Evolutionary conservation across 2,888 invertebrate species (phyloP), one percentile per base, ranked within the genome.

Genomic region (Limnephilus marmoratus): DNA sequence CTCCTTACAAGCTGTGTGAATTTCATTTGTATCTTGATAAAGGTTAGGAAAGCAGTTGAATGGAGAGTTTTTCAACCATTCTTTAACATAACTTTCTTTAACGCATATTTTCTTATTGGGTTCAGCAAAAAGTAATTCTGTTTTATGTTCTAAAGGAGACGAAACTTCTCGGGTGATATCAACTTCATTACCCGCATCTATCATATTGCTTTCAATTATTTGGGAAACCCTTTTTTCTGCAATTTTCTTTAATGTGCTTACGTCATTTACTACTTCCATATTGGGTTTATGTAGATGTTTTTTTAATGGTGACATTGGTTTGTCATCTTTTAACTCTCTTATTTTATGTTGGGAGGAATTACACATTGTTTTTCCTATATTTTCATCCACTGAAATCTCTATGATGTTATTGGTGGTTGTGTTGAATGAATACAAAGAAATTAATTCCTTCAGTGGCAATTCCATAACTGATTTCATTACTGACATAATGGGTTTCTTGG

Each of bases 1-100:
- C 3, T 53, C 68, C 18, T 87, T 53, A 29, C 3, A 53, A 87
- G 29, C 31, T 53, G 31, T 31, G 5, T 87, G 29, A 87, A 15
- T 29, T 53, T 53, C 31, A 31, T 68, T 53, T 87, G 31, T 18
- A 31, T 53, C 85, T 85, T 41, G 24, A 85, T 45, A 37, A 3
- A 86, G 12, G n/a, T 81, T 29, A 24, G 80, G 88, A 34, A 89
- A 81, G 41, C n/a, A 80, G 37, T 89, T 9, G n/a, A 89, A 89
- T 24, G 37, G 80, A 80, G 88, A 89, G 81, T 41, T 89, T 34
- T 68, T 81, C 34, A 89, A 89, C 88, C 88, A 89, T 31, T 89
- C 80, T 24, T 80, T 34, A 9, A 89, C 34, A 89, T 80, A 89
- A 81, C 29, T 80, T 37, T 89, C 81, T 41, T 89, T 89, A 80